Evolutionary conservation across 2,113 vertebrate species (phyloP), one percentile per base, ranked within the genome.

Genomic region (Vulpes lagopus): DNA sequence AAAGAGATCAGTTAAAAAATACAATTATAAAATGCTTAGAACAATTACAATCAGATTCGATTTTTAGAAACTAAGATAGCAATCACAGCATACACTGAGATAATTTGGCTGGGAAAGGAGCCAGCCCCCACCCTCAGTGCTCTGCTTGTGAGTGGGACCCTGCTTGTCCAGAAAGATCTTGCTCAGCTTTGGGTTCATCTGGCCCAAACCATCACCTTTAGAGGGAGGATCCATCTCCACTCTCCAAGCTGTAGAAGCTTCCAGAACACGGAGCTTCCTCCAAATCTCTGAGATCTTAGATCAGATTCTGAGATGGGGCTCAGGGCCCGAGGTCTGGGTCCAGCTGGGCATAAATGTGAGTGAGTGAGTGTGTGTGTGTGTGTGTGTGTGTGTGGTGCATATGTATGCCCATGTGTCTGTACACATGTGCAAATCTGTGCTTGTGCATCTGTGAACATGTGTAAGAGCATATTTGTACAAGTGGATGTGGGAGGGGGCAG

Each of bases 61-160:
- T 69, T 90, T 95, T 83, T 57, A 83, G 60, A 90, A 95, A 97
- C 78, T 9, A 91, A 71, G 73, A 23, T 35, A 84, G 78, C 78
- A n/a, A 86, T 62, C 9, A 35, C n/a, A 55, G 7, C 30, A 69
- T 27, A 43, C 35, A 51, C 11, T 69, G n/a, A 73, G 35, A 62
- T 49, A 38, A 3, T 74, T 82, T 89, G 88, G 49, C 79, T 82
- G 43, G 16, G 35, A 53, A 49, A n/a, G 89, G 25, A 94, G 30
- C 53, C 71, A 93, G 78, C 38, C 14, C 85, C 51, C n/a, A 83
- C 53, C 23, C 62, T 69, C 60, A 27, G 49, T 11, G 20, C 59
- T 89, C 49, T 95, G 64, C 38, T 95, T n/a, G 30, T 78, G 55
- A 53, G 30, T 73, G 11, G 32, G 35, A 27, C 1, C 8, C 32